A percentile compares a stretch with the other conserved stretches of the same genome.
Conservation (phyloP, 2,888 invertebrate genomes). For the Allacma fusca region DNA sequence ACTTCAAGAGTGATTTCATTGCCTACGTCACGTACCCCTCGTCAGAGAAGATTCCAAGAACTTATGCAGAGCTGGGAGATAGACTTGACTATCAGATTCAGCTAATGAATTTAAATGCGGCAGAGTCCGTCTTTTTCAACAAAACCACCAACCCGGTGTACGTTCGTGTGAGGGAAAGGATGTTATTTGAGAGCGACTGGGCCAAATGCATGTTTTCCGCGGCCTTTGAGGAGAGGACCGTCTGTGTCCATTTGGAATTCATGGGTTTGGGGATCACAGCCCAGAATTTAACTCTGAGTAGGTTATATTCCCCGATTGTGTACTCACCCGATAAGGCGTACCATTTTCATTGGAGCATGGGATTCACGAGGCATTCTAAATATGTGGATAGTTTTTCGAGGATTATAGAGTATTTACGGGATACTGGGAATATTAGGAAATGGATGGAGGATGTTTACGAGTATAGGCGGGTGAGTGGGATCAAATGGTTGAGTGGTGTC, state of each 20-base stretch:
- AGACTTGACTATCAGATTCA: not conserved
- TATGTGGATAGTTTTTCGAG: conserved; percentile 9
- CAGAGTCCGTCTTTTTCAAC: conserved; percentile 4
- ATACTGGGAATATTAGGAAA: conserved; percentile 20
- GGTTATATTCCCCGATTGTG: not conserved
- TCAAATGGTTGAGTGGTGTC: not conserved
- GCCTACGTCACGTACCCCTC: conserved; percentile 14
- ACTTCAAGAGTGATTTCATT: conserved; percentile 18
- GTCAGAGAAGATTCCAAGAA: not conserved
- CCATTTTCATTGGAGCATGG: not conserved
- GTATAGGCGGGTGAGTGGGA: not conserved
- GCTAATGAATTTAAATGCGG: conserved; percentile 7
- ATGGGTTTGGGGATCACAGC: not conserved
- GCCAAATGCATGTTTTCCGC: not conserved
- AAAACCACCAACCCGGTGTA: not conserved
- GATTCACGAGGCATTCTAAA: not conserved
- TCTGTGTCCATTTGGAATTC: not conserved
- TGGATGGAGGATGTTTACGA: not conserved
- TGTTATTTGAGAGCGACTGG: not conserved
- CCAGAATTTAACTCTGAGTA: not conserved
- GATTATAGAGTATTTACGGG: not conserved
- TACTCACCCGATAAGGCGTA: not conserved
- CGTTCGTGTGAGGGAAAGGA: not conserved
- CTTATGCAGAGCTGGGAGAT: not conserved
- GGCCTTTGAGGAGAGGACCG: not conserved